These are phyloP conservation scores for Lepidocyrtinus sp. DNA, from an alignment of 2,888 invertebrate genomes.

Conservation along the genomic window DNA sequence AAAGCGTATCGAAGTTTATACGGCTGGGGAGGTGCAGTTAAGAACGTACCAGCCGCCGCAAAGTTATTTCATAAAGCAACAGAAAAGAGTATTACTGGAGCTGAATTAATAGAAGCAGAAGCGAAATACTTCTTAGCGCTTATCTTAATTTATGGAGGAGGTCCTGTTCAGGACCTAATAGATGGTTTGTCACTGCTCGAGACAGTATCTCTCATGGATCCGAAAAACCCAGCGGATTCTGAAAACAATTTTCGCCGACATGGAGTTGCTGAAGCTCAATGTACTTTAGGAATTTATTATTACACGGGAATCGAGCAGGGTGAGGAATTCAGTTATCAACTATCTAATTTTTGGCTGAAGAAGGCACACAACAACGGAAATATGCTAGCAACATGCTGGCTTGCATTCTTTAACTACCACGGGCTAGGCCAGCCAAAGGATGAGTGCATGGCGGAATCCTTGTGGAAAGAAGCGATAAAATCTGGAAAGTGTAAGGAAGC, in stretches of 20 bases:
- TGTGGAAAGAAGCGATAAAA: neutral
- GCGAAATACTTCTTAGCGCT: neutral
- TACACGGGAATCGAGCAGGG: neutral
- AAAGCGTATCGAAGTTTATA: neutral
- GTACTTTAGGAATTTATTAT: neutral
- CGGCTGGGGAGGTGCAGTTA: slow-evolving; percentile 26
- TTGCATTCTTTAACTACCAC: neutral
- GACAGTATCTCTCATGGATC: neutral
- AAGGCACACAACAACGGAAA: neutral
- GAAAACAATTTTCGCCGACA: neutral
- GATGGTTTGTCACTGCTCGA: neutral
- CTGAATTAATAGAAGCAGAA: neutral
- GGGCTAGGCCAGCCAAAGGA: neutral
- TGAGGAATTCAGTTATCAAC: neutral
- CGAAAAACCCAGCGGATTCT: neutral
- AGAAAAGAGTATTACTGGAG: neutral
- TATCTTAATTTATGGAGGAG: neutral
- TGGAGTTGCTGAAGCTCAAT: slow-evolving; percentile 19
- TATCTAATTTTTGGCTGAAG: slow-evolving; percentile 7
- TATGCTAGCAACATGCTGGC: neutral
- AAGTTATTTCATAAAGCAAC: neutral
- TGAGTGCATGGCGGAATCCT: neutral
- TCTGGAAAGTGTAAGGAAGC: neutral
- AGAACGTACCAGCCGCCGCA: neutral
- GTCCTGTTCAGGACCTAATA: neutral